Evolutionary conservation across 2,888 invertebrate genomes (phyloP), one percentile per base, ranked within the genome.

Genomic region (Embidobia sp.): DNA sequence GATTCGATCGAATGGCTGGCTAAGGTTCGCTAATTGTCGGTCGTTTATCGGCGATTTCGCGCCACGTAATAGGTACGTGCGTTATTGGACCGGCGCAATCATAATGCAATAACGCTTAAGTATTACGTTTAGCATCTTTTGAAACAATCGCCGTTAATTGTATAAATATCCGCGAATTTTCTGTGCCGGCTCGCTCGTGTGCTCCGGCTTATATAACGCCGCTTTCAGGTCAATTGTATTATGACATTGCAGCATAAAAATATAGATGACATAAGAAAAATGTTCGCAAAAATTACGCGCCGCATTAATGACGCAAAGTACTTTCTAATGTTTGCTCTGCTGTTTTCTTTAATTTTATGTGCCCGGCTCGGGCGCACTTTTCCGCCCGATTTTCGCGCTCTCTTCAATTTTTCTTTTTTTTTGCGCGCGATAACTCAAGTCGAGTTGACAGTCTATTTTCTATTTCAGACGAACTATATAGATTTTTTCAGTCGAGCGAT

Each of bases 211-310:
- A 53, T 40, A 59, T 67, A 74, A 74, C 27, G 19, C 8, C 44
- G 26, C 69, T 75, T 75, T 69, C 75, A 69, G 69, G 69, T 75
- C 57, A 69, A 75, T 63, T 75, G 67, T 69, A 33, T 75, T 75
- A 75, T 69, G 75, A 69, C 63, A 75, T 75, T 75, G 75, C 75
- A 61, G 42, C 61, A 69, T 76, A 69, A 76, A 76, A 76, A 64
- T 76, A 69, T 64, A 76, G 67, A 75, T 69, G 75, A 69, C 75
- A 75, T 75, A 69, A 75, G 75, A 75, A 75, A 75, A 69, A 75
- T 63, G 69, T 75, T 69, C 42, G 75, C 55, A 67, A 67, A 75
- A 75, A 75, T 75, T 61, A 67, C 63, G 61, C 42, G 35, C 61
- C 15, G 67, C 49, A 55, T 74, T 74, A 74, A 67, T 74, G 74